Conservation (phyloP, 2,888 invertebrate species). For the Didymodactylos carnosus region DNA sequence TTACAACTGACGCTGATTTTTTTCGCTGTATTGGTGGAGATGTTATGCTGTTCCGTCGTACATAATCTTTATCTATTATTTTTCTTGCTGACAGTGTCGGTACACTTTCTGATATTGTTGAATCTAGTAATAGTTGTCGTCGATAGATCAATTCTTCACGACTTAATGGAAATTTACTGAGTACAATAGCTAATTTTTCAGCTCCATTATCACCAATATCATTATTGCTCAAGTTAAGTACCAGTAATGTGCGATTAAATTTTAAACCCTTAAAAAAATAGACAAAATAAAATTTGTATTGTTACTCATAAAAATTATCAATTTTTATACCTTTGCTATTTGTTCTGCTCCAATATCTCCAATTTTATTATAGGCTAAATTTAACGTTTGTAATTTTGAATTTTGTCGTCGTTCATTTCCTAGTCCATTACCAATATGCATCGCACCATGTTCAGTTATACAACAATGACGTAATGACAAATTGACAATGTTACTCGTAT, state of each 20-base stretch:
- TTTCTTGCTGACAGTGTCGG: background rate
- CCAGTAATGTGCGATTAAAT: constrained; percentile 29
- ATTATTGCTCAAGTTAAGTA: constrained; percentile 27
- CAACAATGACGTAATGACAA: constrained; percentile 10
- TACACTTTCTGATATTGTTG: background rate
- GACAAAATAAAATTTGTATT: too few species aligned
- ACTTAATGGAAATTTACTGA: constrained; percentile 28
- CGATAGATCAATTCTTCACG: constrained; percentile 32
- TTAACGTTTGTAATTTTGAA: constrained; percentile 8
- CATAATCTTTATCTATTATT: too few species aligned
- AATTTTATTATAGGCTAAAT: constrained; percentile 7
- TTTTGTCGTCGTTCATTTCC: constrained; percentile 5
- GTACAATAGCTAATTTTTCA: constrained; percentile 25
- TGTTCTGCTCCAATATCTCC: constrained; percentile 3
- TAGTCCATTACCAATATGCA: background rate
- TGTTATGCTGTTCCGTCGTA: too few species aligned
- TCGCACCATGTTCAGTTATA: background rate
- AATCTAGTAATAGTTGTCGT: constrained; percentile 25
- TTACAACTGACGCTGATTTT: too few species aligned
- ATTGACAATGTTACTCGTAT: constrained; percentile 1
- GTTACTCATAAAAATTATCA: too few species aligned
- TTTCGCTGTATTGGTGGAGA: too few species aligned
- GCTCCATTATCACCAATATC: constrained; percentile 28
- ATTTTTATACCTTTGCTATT: too few species aligned
- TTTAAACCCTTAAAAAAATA: too few species aligned